phyloP scores from a whole-genome alignment of 2,797 vertebrate genomes.

The Otolemur crassicaudatus region DNA sequence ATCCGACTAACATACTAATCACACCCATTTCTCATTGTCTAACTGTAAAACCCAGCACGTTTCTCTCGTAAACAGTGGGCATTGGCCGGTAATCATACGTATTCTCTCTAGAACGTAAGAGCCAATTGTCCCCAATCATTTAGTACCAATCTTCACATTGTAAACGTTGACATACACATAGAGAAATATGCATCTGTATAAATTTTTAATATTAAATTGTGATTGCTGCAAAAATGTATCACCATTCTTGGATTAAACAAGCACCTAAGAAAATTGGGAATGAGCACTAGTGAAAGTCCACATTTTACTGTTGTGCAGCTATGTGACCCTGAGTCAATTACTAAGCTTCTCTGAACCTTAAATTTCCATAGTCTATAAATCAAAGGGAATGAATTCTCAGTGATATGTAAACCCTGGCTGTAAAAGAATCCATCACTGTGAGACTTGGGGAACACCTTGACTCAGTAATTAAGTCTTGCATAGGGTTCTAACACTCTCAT shows the following conservation, averaged over 20 bases:
- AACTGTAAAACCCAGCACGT: not conserved
- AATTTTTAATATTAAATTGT: not conserved
- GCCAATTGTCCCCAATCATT: not conserved
- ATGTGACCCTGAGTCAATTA: not conserved
- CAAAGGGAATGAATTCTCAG: not conserved
- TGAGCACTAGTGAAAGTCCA: not conserved
- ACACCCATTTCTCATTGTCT: not conserved
- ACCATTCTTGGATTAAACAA: not conserved
- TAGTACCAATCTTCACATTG: not conserved
- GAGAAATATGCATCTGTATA: not conserved
- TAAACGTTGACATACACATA: not conserved
- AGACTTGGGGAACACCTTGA: not conserved
- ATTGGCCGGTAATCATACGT: not conserved
- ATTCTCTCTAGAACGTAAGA: not conserved
- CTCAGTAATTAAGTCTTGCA: not conserved
- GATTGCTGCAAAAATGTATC: not conserved
- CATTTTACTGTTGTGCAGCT: not conserved
- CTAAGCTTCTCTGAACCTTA: not conserved
- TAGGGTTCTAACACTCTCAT: not conserved
- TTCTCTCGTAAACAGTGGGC: fast-evolving
- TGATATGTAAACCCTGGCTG: not conserved
- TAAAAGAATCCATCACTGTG: not conserved
- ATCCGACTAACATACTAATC: not conserved
- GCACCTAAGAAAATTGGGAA: not conserved
- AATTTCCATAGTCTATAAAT: not conserved